Percentiles rank a stretch among this genome's conserved stretches.
Conservation (phyloP, 2,797 vertebrate species). For the Benthosema pterotum region DNA sequence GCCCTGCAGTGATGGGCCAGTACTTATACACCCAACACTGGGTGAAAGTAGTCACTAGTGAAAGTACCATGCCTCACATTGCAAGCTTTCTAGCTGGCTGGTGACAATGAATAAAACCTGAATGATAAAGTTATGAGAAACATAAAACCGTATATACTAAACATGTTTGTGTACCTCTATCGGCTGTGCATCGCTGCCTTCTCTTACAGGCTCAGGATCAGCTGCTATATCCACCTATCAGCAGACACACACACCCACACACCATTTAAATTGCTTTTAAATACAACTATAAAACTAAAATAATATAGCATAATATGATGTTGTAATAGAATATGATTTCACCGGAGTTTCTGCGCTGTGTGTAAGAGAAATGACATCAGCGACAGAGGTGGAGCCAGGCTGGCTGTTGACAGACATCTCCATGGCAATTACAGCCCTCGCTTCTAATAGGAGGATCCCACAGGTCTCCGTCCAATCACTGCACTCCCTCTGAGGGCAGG, state of each 20-base stretch:
- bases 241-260: constrained; percentile 8
- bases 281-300: too few species aligned
- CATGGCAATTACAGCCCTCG: constrained; percentile 65
- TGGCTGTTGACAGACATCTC: constrained; percentile 46
- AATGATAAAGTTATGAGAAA: too few species aligned
- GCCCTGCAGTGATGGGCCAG: too few species aligned
- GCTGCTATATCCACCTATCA: constrained; percentile 31
- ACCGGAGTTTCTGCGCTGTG: constrained; percentile 48
- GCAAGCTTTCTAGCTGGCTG: too few species aligned
- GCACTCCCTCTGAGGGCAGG: constrained; percentile 77
- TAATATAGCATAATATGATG: too few species aligned
- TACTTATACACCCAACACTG: too few species aligned
- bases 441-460: constrained; percentile 75
- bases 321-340: constrained; percentile 10
- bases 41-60: too few species aligned
- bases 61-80: too few species aligned
- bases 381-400: constrained; percentile 19
- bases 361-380: constrained; percentile 28
- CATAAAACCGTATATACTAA: neutral
- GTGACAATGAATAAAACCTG: too few species aligned
- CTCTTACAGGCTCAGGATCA: constrained; percentile 13
- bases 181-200: constrained; percentile 16
- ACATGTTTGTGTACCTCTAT: neutral
- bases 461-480: constrained; percentile 82
- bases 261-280: too few species aligned